Evolutionary conservation across 2,888 invertebrate genomes (phyloP).

Genomic region (Trilocha varians): DNA sequence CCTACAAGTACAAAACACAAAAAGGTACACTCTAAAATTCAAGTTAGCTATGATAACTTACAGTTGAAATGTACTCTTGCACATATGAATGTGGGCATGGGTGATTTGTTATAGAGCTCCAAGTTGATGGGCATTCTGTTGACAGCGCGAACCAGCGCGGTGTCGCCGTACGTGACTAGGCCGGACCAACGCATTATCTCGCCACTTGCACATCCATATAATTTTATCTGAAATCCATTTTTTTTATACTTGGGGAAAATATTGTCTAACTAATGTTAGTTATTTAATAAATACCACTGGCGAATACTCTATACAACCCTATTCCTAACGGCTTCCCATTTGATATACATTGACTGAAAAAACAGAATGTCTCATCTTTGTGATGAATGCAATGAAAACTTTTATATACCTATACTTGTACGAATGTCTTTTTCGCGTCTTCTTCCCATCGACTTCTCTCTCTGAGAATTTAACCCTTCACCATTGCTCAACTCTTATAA

Average conservation of each 20-base stretch:
- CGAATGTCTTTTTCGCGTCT: too few species aligned
- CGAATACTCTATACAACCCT: too few species aligned
- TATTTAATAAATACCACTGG: too few species aligned
- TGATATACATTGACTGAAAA: too few species aligned
- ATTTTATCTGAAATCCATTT: constrained; percentile 26
- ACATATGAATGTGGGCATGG: constrained; percentile 41
- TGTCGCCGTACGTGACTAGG: constrained; percentile 55
- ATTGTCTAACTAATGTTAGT: too few species aligned
- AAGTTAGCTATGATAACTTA: constrained; percentile 23
- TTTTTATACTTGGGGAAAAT: background rate
- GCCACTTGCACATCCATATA: constrained; percentile 43
- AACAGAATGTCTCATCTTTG: too few species aligned
- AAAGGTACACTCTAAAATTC: background rate
- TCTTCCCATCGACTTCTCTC: too few species aligned
- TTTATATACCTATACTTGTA: too few species aligned
- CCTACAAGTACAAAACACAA: background rate
- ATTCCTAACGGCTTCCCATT: too few species aligned
- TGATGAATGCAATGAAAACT: too few species aligned
- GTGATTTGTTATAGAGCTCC: constrained; percentile 39
- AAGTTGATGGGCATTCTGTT: constrained; percentile 33
- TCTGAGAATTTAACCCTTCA: too few species aligned
- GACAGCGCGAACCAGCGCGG: constrained; percentile 51
- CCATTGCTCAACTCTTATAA: too few species aligned
- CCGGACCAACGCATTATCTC: constrained; percentile 46
- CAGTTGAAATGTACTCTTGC: constrained; percentile 47